These are phyloP conservation scores for Penaeus monodon DNA, from an alignment of 2,888 invertebrate genomes.

Conservation along the genomic window DNA sequence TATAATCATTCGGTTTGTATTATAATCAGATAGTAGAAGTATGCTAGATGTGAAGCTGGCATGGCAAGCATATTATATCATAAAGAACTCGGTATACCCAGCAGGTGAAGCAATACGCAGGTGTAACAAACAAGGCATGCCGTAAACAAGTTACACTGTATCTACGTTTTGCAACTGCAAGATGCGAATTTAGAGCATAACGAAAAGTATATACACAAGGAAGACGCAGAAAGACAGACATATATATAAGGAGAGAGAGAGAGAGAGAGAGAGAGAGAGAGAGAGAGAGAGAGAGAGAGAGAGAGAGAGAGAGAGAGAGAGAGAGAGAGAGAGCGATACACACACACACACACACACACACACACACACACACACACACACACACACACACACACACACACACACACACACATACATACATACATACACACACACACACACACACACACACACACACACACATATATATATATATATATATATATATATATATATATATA, in stretches of 20 bases:
- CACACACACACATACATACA: too few relatives aligned
- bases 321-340: neutral
- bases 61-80: neutral
- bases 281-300: neutral
- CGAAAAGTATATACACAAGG: neutral
- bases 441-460: too few relatives aligned
- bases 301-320: neutral
- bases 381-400: too few relatives aligned
- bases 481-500: too few relatives aligned
- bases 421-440: too few relatives aligned
- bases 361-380: too few relatives aligned
- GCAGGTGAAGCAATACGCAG: neutral
- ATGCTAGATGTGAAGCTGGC: neutral
- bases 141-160: neutral
- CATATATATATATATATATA: too few relatives aligned
- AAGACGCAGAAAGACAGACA: neutral
- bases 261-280: neutral
- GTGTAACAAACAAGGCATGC: neutral
- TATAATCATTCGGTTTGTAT: too few relatives aligned
- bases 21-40: neutral
- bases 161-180: too few relatives aligned
- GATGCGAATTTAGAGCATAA: neutral
- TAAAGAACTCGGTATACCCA: neutral
- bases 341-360: too few relatives aligned
- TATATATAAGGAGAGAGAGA: neutral